Conservation (phyloP, 2,797 vertebrate species). For the Tinamus major region DNA sequence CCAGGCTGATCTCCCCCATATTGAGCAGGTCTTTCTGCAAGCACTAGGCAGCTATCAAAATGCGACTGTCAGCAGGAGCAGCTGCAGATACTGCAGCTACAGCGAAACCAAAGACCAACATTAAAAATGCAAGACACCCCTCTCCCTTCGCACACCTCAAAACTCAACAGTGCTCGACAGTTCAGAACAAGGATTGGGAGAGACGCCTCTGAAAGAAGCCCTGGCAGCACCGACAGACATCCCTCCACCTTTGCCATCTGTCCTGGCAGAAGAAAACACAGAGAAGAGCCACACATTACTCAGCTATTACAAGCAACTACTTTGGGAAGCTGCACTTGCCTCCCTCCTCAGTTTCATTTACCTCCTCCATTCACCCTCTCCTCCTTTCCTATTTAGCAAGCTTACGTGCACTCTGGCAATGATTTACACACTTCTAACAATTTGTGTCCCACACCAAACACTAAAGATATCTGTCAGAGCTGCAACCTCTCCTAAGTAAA, state of each 20-base stretch:
- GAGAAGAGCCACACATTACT: neutral
- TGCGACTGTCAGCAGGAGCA: neutral
- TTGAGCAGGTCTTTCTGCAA: neutral
- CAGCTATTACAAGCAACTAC: neutral
- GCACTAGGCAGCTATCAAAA: neutral
- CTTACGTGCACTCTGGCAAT: neutral
- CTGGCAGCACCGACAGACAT: neutral
- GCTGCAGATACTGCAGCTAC: accelerated
- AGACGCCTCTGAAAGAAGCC: neutral
- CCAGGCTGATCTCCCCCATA: neutral
- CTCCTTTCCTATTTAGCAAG: neutral
- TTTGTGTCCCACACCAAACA: neutral
- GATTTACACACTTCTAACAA: neutral
- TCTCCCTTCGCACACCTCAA: neutral
- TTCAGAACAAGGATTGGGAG: neutral
- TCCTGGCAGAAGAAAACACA: neutral
- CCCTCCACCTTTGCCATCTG: neutral
- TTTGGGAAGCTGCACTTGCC: neutral
- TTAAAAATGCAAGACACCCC: accelerated
- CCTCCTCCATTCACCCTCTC: neutral
- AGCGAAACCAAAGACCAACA: neutral
- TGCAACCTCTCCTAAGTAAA: neutral
- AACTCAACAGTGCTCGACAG: neutral
- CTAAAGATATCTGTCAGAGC: neutral
- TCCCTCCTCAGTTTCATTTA: neutral